Base-by-base conservation (phyloP, 2,888 invertebrate genomes). In the Drosophila yooni region DNA sequence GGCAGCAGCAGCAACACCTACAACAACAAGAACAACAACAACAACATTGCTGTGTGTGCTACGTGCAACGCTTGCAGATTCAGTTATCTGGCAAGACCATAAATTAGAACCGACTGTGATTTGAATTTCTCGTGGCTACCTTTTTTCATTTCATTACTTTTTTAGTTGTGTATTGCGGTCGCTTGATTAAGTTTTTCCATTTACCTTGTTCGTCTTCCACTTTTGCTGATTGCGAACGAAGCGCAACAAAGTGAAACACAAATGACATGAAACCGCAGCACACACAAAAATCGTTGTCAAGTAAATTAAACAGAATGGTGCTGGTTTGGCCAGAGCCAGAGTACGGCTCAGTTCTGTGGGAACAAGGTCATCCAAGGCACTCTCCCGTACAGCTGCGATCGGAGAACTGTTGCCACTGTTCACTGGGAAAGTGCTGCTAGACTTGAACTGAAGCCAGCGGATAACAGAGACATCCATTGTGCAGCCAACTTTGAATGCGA, bases 51-150 rank as follows among this genome's bases (percentile, higher is more conserved):
- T 46, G 3, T 29, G 7, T 46, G 25, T 53, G 57, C 57, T 67
- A 81, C 83, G 83, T 82, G 81, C 75, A 68, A 53, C 67, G 81
- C 52, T 74, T 82, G 77, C 81, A 70, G 72, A 82, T 77, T 66
- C 59, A 60, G 71, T 56, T 61, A 74, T 51, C 70, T 57, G 59
- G 51, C 56, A 65, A 33, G 36, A 61, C 57, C 75, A 67, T 77
- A 82, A 82, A 82, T 81, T 73, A 74, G 78, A 78, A 59, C 53
- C 65, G 34, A 54, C 72, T 68, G 61, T 74, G 81, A 81, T 81
- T 82, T 82, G 77, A 81, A 81, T 82, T 76, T 81, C 72, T 79
- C 60, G 43, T 51, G 53, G 73, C 83, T 80, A 66, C 76, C 76
- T 75, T 81, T 70, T 56, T 18, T 13, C 61, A 66, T 63, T 71